These are phyloP conservation scores for Drosophila fungiperda DNA, from an alignment of 2,888 invertebrate species.

Conservation along the genomic window DNA sequence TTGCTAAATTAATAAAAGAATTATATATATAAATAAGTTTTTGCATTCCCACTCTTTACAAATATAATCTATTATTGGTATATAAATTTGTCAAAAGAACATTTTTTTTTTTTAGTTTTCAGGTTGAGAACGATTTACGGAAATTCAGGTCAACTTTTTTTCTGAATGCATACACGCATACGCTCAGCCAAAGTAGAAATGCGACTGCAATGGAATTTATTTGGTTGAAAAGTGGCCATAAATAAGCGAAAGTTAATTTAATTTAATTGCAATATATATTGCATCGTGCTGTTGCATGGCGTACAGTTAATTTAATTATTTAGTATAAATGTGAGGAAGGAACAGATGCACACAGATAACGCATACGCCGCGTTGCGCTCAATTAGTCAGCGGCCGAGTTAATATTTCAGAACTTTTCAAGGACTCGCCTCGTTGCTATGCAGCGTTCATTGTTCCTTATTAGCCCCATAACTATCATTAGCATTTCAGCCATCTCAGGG, in stretches of 20 bases:
- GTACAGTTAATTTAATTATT: constrained; percentile 21
- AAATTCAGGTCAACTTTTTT: not conserved
- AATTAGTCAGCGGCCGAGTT: constrained; percentile 33
- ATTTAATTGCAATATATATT: constrained; percentile 45
- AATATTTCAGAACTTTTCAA: constrained; percentile 23
- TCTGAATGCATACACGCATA: constrained; percentile 24
- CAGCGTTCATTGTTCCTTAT: constrained; percentile 21
- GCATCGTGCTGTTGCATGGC: constrained; percentile 15
- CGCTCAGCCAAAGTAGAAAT: constrained; percentile 3
- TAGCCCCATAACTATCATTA: constrained; percentile 59
- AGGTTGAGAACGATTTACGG: not conserved
- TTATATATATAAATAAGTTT: too few species aligned
- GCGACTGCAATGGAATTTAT: constrained; percentile 1
- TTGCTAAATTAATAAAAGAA: not conserved
- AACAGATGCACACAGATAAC: constrained; percentile 1
- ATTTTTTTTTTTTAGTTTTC: not conserved
- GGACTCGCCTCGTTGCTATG: constrained; percentile 1
- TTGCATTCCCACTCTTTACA: not conserved
- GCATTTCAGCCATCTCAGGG: constrained; percentile 39
- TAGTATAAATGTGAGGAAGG: not conserved
- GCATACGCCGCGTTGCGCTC: constrained; percentile 29
- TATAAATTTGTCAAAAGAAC: not conserved
- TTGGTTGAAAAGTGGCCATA: constrained; percentile 36
- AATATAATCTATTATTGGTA: not conserved
- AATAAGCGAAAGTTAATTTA: constrained; percentile 38